A percentile compares a stretch with the other conserved stretches of the same genome.
phyloP scores from a whole-genome alignment of 1,140 invertebrate genomes.

The Arctopsyche grandis region DNA sequence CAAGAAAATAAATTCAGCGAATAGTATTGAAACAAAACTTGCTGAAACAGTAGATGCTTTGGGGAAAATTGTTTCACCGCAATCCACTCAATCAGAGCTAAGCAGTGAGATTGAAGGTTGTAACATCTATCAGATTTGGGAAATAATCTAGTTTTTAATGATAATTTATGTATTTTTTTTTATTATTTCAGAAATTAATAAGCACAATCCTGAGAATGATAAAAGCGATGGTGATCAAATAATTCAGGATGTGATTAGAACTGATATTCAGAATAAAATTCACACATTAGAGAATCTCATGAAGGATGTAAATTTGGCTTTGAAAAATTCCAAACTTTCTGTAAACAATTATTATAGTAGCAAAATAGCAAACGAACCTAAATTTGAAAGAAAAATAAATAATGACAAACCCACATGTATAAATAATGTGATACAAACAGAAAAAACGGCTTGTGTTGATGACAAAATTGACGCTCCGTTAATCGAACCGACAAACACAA shows the following conservation, averaged over 20 bases:
- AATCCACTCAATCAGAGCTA: no score
- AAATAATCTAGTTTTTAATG: no score
- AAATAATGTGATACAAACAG: neutral
- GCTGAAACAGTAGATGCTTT: conserved; percentile 37
- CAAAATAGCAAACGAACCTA: conserved; percentile 17
- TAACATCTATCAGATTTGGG: no score
- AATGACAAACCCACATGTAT: neutral
- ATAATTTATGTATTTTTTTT: neutral
- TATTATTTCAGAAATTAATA: neutral
- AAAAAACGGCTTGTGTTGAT: neutral
- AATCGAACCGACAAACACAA: conserved; percentile 46
- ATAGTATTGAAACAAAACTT: conserved; percentile 38
- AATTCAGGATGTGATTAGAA: conserved; percentile 61
- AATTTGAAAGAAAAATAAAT: neutral
- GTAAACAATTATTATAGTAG: conserved; percentile 61
- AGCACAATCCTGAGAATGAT: conserved; percentile 16
- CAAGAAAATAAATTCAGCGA: conserved; percentile 15
- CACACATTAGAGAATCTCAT: conserved; percentile 64
- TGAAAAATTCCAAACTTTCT: conserved; percentile 63
- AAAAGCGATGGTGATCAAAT: conserved; percentile 57
- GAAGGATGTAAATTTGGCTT: conserved; percentile 62
- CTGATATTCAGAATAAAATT: conserved; percentile 64
- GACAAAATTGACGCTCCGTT: neutral
- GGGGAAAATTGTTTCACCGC: conserved; percentile 23
- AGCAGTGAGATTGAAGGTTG: no score